Evolutionary conservation across 2,113 vertebrate genomes (phyloP).

Genomic region (Sciurus niger): DNA sequence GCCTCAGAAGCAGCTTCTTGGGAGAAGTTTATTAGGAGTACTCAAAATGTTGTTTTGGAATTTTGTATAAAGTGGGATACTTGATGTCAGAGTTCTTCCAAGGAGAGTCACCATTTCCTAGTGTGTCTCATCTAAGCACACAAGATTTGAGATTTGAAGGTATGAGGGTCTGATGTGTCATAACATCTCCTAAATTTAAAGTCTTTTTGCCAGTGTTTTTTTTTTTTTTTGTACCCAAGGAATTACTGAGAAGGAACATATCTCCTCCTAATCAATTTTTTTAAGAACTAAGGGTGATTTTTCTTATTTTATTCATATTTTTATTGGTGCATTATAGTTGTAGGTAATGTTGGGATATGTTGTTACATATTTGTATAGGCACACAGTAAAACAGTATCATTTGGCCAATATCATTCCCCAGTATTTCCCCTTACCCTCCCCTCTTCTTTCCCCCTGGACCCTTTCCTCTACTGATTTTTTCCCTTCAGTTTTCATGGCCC

Average conservation of each 20-base stretch:
- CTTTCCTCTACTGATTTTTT: too few species aligned
- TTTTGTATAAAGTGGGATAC: neutral
- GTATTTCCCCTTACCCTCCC: too few species aligned
- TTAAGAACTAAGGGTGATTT: neutral
- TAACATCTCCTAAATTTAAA: neutral
- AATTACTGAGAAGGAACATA: neutral
- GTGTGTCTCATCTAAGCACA: neutral
- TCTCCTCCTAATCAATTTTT: neutral
- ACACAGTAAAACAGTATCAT: too few species aligned
- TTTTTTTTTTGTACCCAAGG: neutral
- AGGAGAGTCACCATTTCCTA: neutral
- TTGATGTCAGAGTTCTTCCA: neutral
- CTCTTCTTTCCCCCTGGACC: too few species aligned
- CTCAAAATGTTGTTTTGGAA: neutral
- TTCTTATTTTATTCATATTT: too few species aligned
- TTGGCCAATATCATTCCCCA: too few species aligned
- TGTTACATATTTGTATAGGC: too few species aligned
- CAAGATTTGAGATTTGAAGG: neutral
- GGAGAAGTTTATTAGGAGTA: neutral
- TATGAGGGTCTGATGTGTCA: neutral
- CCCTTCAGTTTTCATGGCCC: too few species aligned
- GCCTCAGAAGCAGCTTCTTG: neutral
- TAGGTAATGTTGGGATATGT: too few species aligned
- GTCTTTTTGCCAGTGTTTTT: neutral
- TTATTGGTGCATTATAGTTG: too few species aligned